These are phyloP conservation scores for Drosophila bunnanda DNA, from an alignment of 2,888 invertebrate genomes.

Conservation along the genomic window DNA sequence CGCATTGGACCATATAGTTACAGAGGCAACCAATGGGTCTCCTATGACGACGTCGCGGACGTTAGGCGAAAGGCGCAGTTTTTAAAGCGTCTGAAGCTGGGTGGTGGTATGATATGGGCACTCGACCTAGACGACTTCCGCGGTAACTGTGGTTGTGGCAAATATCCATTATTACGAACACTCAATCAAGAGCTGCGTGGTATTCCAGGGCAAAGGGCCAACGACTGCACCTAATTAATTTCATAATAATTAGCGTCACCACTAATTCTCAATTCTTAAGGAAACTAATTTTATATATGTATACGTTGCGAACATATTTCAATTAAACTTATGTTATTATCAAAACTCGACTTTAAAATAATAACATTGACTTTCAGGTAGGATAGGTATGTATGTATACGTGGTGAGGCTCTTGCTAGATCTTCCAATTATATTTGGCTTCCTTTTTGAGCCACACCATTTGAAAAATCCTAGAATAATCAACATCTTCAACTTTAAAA, in stretches of 20 bases:
- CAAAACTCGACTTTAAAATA: neutral
- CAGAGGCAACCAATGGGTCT: slow-evolving; percentile 91
- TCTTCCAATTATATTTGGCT: neutral
- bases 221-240: slow-evolving; percentile 85
- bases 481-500: neutral
- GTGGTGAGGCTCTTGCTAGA: neutral
- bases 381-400: neutral
- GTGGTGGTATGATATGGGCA: slow-evolving; percentile 92
- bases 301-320: neutral
- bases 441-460: neutral
- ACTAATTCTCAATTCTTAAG: neutral
- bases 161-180: slow-evolving; percentile 89
- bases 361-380: neutral
- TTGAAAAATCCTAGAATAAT: neutral
- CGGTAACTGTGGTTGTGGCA: slow-evolving; percentile 88
- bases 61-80: slow-evolving; percentile 87
- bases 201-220: slow-evolving; percentile 83
- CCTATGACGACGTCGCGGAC: slow-evolving; percentile 90
- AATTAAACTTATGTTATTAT: neutral
- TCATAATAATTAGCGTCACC: neutral
- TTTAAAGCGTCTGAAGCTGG: slow-evolving; percentile 86
- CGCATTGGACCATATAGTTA: slow-evolving; percentile 91
- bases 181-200: slow-evolving; percentile 87
- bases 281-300: neutral
- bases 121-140: slow-evolving; percentile 91